These are phyloP conservation scores for Taenaris catops DNA, from an alignment of 2,888 invertebrate species.

Conservation along the genomic window DNA sequence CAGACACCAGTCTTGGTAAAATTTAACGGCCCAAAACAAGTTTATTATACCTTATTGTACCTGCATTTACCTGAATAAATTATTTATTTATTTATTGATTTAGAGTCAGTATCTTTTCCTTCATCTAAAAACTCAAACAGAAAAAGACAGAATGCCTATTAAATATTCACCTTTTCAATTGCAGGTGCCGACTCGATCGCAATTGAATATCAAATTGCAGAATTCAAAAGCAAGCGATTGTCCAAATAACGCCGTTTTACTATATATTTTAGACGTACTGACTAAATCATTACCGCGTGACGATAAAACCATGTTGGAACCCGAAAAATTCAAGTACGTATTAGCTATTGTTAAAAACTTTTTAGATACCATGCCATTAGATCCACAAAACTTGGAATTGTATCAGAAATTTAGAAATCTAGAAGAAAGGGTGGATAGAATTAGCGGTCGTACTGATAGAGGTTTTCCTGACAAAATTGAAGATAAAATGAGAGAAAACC, in stretches of 20 bases:
- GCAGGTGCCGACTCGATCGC: too few relatives aligned
- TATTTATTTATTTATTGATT: too few relatives aligned
- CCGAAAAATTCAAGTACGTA: slow-evolving; percentile 16
- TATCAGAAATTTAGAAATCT: slow-evolving; percentile 1
- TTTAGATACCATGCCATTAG: slow-evolving; percentile 5
- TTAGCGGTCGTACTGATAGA: neutral
- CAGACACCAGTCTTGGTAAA: too few relatives aligned
- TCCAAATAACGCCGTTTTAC: slow-evolving; percentile 14
- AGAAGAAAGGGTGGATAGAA: slow-evolving; percentile 2
- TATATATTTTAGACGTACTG: slow-evolving; percentile 13
- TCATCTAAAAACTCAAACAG: too few relatives aligned
- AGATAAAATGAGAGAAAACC: slow-evolving; percentile 2
- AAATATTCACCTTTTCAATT: too few relatives aligned
- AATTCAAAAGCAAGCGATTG: slow-evolving; percentile 8
- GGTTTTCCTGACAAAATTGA: neutral
- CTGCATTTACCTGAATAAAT: too few relatives aligned
- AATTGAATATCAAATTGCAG: too few relatives aligned
- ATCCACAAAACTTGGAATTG: neutral
- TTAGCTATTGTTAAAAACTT: slow-evolving; percentile 11
- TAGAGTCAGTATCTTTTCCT: too few relatives aligned
- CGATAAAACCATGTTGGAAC: slow-evolving; percentile 4
- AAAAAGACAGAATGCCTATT: too few relatives aligned
- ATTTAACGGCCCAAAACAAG: too few relatives aligned
- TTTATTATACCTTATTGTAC: too few relatives aligned
- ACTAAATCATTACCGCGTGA: slow-evolving; percentile 3